Conservation (phyloP, 2,113 vertebrate species). For the Himantopus leucocephalus region DNA sequence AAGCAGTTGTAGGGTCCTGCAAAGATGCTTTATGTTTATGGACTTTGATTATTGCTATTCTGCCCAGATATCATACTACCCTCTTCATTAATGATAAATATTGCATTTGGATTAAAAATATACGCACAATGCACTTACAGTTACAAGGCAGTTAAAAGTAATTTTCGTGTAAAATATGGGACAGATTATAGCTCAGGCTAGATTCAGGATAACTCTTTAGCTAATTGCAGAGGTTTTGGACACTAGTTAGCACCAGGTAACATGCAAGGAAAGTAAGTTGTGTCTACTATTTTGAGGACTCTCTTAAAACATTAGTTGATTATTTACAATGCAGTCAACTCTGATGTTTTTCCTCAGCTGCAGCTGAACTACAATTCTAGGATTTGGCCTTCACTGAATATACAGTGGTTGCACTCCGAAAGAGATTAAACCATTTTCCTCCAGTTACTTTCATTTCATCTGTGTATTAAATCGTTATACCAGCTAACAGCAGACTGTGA, state of each 20-base stretch:
- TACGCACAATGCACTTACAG: not conserved
- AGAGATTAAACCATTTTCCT: not conserved
- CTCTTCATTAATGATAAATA: not conserved
- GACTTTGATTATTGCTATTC: not conserved
- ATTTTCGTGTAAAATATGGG: not conserved
- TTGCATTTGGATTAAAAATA: not conserved
- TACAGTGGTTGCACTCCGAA: not conserved
- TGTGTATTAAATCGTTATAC: not conserved
- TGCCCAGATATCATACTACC: rapidly evolving
- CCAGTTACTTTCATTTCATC: not conserved
- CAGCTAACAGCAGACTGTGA: not conserved
- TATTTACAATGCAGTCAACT: not conserved
- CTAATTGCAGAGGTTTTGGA: not conserved
- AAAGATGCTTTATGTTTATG: not conserved
- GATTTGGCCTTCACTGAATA: not conserved
- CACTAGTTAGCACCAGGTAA: not conserved
- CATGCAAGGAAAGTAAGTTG: not conserved
- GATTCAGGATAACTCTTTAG: not conserved
- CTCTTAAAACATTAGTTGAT: not conserved
- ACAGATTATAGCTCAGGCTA: not conserved
- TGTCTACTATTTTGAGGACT: not conserved
- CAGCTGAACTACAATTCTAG: not conserved
- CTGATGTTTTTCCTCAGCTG: not conserved
- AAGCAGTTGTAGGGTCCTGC: not conserved
- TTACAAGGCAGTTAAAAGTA: not conserved